Conservation (phyloP, 1,140 invertebrate species). For the Chironomus striatipennis region DNA sequence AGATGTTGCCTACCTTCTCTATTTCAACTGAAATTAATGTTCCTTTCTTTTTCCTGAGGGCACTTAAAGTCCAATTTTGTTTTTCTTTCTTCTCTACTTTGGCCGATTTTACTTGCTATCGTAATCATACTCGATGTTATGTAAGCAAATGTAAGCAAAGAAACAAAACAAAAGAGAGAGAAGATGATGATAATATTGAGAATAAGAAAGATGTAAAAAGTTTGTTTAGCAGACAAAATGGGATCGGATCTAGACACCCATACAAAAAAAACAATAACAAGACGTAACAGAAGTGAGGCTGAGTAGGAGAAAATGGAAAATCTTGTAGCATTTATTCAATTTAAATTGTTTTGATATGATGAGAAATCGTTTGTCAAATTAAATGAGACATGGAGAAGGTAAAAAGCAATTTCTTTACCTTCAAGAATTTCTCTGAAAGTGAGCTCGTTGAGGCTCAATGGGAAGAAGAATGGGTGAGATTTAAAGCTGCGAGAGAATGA, state of each 20-base stretch:
- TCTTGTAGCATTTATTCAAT: background rate
- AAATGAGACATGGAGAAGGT: slow-evolving; percentile 1
- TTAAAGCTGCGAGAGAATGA: background rate
- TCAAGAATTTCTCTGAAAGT: background rate
- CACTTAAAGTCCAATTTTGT: slow-evolving; percentile 2
- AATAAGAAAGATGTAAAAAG: background rate
- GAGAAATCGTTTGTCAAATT: slow-evolving; percentile 8
- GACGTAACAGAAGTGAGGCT: background rate
- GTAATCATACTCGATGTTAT: too few relatives aligned
- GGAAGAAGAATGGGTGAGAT: background rate
- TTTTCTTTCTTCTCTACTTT: background rate
- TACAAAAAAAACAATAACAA: background rate
- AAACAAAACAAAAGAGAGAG: background rate
- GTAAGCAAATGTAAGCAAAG: too few relatives aligned
- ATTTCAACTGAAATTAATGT: background rate
- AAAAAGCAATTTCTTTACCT: background rate
- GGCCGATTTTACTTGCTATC: background rate
- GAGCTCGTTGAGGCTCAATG: background rate
- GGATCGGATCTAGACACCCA: background rate
- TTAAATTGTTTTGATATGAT: slow-evolving; percentile 2
- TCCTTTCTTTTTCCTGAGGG: background rate
- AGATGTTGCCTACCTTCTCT: background rate
- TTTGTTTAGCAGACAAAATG: background rate
- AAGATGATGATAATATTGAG: background rate
- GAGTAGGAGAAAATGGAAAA: background rate